Conservation (phyloP, 1,140 invertebrate species). For the Leptopilina clavipes region DNA sequence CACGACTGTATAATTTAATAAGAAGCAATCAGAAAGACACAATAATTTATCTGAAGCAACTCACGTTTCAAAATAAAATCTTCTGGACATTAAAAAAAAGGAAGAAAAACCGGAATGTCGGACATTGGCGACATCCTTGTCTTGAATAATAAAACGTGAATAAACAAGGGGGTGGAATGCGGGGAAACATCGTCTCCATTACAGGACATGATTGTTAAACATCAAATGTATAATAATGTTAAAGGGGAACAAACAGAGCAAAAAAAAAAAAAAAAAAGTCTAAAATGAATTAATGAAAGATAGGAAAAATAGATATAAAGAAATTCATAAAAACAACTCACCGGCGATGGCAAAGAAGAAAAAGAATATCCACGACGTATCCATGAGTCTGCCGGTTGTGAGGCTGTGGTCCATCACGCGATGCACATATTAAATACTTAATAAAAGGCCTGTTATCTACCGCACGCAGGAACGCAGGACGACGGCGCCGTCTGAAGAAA, state of each 20-base stretch:
- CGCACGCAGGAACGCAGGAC: constrained; percentile 26
- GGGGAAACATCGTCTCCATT: background rate
- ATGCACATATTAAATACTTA: constrained; percentile 35
- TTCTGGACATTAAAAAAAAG: constrained; percentile 6
- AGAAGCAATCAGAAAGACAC: no score
- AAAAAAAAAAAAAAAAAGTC: background rate
- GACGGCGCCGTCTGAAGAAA: background rate
- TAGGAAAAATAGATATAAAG: constrained; percentile 1
- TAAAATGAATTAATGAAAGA: background rate
- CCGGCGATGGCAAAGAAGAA: constrained; percentile 64
- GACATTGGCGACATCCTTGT: constrained; percentile 15
- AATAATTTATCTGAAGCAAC: background rate
- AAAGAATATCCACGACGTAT: constrained; percentile 64
- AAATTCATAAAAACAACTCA: constrained; percentile 50
- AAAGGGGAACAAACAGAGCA: background rate
- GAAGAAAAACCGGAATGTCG: background rate
- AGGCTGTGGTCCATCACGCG: constrained; percentile 54
- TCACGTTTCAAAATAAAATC: background rate
- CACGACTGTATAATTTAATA: no score
- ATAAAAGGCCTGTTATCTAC: constrained; percentile 40
- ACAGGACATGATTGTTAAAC: background rate
- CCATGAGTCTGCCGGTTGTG: constrained; percentile 59
- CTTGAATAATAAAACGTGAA: constrained; percentile 19
- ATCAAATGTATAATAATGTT: background rate
- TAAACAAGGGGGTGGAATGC: constrained; percentile 8